phyloP scores from a whole-genome alignment of 1,140 invertebrate genomes.

The Episyrphus balteatus region DNA sequence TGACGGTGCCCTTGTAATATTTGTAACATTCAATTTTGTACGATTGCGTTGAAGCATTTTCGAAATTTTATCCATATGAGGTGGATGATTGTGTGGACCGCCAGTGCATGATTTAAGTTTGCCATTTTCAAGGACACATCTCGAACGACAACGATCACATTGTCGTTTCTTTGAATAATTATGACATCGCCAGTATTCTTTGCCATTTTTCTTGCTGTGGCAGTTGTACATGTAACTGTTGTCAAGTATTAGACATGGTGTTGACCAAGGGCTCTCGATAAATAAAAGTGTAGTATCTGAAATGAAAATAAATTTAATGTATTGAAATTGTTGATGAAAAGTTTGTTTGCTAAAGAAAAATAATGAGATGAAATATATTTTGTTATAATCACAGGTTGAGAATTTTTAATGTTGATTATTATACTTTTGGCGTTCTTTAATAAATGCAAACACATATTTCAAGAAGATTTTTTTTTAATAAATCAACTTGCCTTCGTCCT shows the following conservation, averaged over 20 bases:
- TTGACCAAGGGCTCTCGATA: constrained; percentile 35
- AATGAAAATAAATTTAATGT: constrained; percentile 1
- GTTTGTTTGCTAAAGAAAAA: too few relatives aligned
- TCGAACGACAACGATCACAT: constrained; percentile 29
- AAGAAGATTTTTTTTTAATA: too few relatives aligned
- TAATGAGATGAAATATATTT: too few relatives aligned
- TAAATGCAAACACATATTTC: too few relatives aligned
- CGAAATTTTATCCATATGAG: constrained; percentile 35
- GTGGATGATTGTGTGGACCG: constrained; percentile 30
- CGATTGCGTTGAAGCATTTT: constrained; percentile 31
- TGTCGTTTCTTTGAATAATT: constrained; percentile 34
- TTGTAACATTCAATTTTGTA: constrained; percentile 3
- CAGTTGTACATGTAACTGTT: constrained; percentile 35
- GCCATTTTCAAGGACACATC: constrained; percentile 31
- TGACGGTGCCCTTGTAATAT: too few relatives aligned
- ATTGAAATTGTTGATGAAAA: too few relatives aligned
- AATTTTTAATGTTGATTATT: too few relatives aligned
- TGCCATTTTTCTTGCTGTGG: constrained; percentile 31
- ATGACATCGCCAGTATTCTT: constrained; percentile 35
- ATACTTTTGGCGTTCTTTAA: too few relatives aligned
- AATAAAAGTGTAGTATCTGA: constrained; percentile 13
- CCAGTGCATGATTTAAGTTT: constrained; percentile 26
- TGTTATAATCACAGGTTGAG: too few relatives aligned
- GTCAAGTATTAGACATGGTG: constrained; percentile 27
- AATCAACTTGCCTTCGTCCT: too few relatives aligned